Base-by-base conservation (phyloP, 2,797 vertebrate genomes). In the Nyctibius grandis region DNA sequence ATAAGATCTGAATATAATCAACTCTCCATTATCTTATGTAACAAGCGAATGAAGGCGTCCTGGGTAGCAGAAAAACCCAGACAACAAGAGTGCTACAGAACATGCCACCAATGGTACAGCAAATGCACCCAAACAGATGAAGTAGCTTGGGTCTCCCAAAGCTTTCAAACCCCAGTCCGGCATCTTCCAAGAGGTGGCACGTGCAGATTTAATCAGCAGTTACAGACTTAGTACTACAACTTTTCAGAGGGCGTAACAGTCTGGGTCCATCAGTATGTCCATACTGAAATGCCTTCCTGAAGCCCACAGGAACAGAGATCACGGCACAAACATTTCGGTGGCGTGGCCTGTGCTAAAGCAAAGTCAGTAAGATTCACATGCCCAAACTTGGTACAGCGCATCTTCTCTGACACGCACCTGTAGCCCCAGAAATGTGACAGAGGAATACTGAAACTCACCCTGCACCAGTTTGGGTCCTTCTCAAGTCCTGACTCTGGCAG, bases 301-400 rank as follows among this genome's bases (percentile, higher is more conserved):
- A 82, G 33, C 26, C 50, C 45, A 45, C 6, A 20, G 54, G 42
- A 26, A 36, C 1, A 9, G 22, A 80, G 25, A 80, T 17, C 3
- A 4, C 1, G 7, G 34, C 5, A 73, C 17, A 56, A n/a, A 68
- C 11, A 15, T 15, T 18, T 56, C 42, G 73, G 64, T 22, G 12
- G 15, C 31, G 31, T 0, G 4, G n/a, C 28, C 38, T 1, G 4
- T n/a, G 31, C 63, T 28, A 34, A 64, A 73, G 19, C 63, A 38
- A 56, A 85, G 50, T 9, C 63, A 44, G 13, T 6, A 40, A 76
- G 42, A 57, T 16, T 36, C 68, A 48, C 1, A 2, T 2, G 15
- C 26, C 33, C 51, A 65, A 1, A 5, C 34, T 33, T 0, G 0
- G 16, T 18, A n/a, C 9, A 28, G 63, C 2, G 1, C 28, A 18